phyloP scores from a whole-genome alignment of 1,140 invertebrate genomes.

The Tetramorium simillimum region DNA sequence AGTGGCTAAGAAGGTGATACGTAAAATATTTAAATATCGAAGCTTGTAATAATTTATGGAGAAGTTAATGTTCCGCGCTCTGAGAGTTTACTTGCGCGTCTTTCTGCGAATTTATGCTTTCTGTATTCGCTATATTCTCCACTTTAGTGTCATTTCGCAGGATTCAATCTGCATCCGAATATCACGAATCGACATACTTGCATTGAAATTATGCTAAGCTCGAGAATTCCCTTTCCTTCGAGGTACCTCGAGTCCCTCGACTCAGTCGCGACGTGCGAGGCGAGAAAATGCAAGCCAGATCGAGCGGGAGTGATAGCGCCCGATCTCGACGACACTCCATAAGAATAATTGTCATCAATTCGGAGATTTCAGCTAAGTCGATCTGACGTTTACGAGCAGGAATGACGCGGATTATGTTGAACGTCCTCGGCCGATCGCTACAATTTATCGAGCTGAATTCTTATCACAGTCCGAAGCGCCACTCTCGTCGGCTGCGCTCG shows the following conservation, averaged over 20 bases:
- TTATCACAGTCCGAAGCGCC: background rate
- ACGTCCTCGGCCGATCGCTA: slow-evolving; percentile 8
- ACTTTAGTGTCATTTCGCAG: background rate
- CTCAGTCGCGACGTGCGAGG: background rate
- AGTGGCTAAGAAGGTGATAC: background rate
- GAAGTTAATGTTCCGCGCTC: background rate
- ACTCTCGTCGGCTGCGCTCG: background rate
- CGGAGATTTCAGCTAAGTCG: slow-evolving; percentile 44
- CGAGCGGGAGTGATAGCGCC: slow-evolving; percentile 6
- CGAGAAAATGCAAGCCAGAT: background rate
- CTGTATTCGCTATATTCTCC: background rate
- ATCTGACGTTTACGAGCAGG: slow-evolving; percentile 37
- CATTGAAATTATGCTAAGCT: slow-evolving; percentile 19
- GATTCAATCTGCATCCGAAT: slow-evolving; percentile 20
- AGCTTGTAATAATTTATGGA: slow-evolving; percentile 6
- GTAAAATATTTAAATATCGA: slow-evolving; percentile 29
- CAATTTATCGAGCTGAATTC: slow-evolving; percentile 12
- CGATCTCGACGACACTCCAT: slow-evolving; percentile 24
- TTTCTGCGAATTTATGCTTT: slow-evolving; percentile 7
- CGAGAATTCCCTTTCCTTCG: background rate
- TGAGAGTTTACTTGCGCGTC: background rate
- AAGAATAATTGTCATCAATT: slow-evolving; percentile 49
- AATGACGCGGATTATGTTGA: slow-evolving; percentile 35
- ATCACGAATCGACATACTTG: background rate
- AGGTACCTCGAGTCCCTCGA: background rate